Percentiles rank a stretch among this genome's conserved stretches.
phyloP scores from a whole-genome alignment of 2,113 vertebrate species.

The Phaethornis superciliosus region DNA sequence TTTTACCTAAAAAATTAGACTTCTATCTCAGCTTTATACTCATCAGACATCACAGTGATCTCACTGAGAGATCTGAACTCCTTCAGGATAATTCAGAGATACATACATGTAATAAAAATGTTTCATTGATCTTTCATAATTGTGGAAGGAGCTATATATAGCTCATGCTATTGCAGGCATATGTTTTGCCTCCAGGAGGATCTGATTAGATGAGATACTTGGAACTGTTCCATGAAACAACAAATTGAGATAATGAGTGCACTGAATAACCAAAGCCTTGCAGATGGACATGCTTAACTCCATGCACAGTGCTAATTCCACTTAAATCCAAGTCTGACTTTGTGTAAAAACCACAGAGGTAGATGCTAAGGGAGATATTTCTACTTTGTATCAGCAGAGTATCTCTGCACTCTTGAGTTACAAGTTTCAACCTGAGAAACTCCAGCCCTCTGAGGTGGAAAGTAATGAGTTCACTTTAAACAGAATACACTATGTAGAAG shows the following conservation, averaged over 20 bases:
- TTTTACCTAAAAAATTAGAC: not conserved
- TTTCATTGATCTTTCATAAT: slow-evolving; percentile 22
- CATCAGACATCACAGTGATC: not conserved
- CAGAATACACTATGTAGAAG: not conserved
- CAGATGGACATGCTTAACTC: slow-evolving; percentile 38
- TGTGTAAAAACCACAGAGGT: not conserved
- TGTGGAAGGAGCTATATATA: slow-evolving; percentile 30
- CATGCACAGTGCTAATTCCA: not conserved
- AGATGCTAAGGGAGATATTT: not conserved
- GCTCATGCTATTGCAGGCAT: slow-evolving; percentile 2
- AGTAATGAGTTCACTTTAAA: not conserved
- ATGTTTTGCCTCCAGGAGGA: slow-evolving; percentile 43
- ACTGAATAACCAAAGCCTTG: slow-evolving; percentile 31
- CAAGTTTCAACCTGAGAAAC: not conserved
- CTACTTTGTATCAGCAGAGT: not conserved
- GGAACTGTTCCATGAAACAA: slow-evolving; percentile 46
- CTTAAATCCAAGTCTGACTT: slow-evolving; percentile 13
- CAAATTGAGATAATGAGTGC: slow-evolving; percentile 56
- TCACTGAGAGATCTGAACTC: not conserved
- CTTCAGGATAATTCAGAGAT: not conserved
- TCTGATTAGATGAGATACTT: slow-evolving; percentile 47
- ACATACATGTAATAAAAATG: not conserved
- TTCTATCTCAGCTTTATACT: not conserved
- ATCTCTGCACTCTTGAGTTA: not conserved
- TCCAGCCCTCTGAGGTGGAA: not conserved